These are phyloP conservation scores for Zaprionus nigranus DNA, from an alignment of 1,140 invertebrate species.

Conservation along the genomic window DNA sequence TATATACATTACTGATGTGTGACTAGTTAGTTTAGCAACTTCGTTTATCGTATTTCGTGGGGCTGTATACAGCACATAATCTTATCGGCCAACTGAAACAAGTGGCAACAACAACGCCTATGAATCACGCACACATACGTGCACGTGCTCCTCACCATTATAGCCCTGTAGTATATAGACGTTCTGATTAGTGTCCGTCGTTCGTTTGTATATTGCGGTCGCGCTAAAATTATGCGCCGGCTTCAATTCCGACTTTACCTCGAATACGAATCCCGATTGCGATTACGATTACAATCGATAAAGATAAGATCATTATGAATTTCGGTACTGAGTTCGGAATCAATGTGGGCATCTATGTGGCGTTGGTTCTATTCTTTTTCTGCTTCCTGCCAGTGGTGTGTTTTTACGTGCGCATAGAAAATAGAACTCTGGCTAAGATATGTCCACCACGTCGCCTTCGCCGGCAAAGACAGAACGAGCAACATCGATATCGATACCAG, in stretches of 20 bases:
- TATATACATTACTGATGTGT: not conserved
- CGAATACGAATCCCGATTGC: slow-evolving; percentile 7
- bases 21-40: slow-evolving; percentile 33
- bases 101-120: slow-evolving; percentile 11
- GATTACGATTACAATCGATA: slow-evolving; percentile 1
- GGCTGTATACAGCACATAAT: slow-evolving; percentile 37
- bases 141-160: slow-evolving; percentile 8
- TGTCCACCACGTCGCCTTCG: slow-evolving; percentile 56
- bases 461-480: slow-evolving; percentile 33
- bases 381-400: slow-evolving; percentile 65
- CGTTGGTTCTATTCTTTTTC: slow-evolving; percentile 54
- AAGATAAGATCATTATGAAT: slow-evolving; percentile 21
- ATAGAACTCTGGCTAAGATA: slow-evolving; percentile 60
- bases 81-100: slow-evolving; percentile 36
- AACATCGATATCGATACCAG: slow-evolving; percentile 3
- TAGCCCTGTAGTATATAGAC: slow-evolving; percentile 6
- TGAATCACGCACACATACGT: not conserved
- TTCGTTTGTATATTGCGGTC: slow-evolving; percentile 41
- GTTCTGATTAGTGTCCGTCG: slow-evolving; percentile 31
- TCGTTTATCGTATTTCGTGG: slow-evolving; percentile 41
- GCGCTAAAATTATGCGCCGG: slow-evolving; percentile 38
- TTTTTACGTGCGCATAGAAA: slow-evolving; percentile 70
- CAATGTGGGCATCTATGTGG: slow-evolving; percentile 54
- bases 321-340: slow-evolving; percentile 43
- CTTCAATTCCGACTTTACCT: slow-evolving; percentile 1